Evolutionary conservation across 2,888 invertebrate genomes (phyloP).

Genomic region (Hirtodrosophila cameraria): DNA sequence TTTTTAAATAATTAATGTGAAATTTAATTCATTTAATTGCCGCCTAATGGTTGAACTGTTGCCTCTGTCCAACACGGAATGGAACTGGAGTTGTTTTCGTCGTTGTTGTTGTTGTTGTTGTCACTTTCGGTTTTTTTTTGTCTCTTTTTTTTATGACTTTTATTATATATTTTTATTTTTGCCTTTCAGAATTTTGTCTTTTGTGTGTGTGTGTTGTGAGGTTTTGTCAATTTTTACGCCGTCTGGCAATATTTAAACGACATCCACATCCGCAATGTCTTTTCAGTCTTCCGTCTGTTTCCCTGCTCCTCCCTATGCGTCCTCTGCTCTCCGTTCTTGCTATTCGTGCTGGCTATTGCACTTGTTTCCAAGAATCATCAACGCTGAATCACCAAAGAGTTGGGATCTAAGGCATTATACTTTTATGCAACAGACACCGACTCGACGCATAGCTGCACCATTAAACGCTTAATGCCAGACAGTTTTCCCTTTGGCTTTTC

Average conservation of each 20-base stretch:
- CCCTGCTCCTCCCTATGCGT: too few species aligned
- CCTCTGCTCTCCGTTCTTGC: too few species aligned
- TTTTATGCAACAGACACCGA: not conserved
- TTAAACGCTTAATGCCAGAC: conserved; percentile 5
- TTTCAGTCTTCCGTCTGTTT: conserved; percentile 15
- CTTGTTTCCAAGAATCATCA: conserved; percentile 63
- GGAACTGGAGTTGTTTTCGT: conserved; percentile 21
- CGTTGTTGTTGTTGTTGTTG: conserved; percentile 47
- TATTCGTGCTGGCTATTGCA: conserved; percentile 63
- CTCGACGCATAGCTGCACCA: conserved; percentile 12
- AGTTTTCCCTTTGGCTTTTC: conserved; percentile 1
- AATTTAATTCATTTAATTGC: conserved; percentile 73
- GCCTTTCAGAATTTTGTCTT: conserved; percentile 49
- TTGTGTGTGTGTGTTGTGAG: conserved; percentile 38
- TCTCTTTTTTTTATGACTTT: conserved; percentile 7
- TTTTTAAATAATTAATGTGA: conserved; percentile 66
- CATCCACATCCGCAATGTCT: conserved; percentile 70
- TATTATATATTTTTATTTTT: conserved; percentile 23
- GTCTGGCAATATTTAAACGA: conserved; percentile 74
- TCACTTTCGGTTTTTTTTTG: conserved; percentile 51
- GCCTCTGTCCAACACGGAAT: conserved; percentile 13
- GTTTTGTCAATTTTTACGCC: conserved; percentile 76
- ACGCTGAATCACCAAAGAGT: conserved; percentile 45
- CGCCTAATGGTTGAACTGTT: conserved; percentile 47
- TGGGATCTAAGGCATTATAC: conserved; percentile 18